Conservation (phyloP, 2,113 vertebrate species). For the Siphamia tubifer region DNA sequence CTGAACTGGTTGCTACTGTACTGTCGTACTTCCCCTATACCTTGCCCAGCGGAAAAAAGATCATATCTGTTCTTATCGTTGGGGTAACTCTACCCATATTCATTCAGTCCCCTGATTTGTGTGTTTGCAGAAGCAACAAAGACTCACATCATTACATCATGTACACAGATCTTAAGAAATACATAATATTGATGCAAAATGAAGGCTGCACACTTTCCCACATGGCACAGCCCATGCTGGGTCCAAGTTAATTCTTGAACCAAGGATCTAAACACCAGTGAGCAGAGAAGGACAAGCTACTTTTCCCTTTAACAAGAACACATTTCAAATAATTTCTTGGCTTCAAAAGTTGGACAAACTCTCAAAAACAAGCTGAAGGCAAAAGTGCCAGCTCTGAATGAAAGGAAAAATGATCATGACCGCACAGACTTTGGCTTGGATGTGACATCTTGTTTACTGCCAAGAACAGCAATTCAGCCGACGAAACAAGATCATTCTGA, state of each 20-base stretch:
- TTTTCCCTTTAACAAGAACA: constrained; percentile 11
- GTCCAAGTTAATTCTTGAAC: background rate
- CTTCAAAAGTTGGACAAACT: constrained; percentile 19
- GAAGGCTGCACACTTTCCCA: constrained; percentile 10
- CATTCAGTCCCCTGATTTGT: constrained; percentile 48
- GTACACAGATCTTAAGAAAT: constrained; percentile 16
- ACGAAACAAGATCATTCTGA: constrained; percentile 57
- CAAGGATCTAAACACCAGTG: background rate
- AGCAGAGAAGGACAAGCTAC: background rate
- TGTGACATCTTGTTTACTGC: constrained; percentile 47
- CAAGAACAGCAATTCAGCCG: constrained; percentile 60
- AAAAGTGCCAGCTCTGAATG: constrained; percentile 24
- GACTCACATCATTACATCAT: constrained; percentile 63
- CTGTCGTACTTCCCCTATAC: constrained; percentile 43
- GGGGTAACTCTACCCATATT: constrained; percentile 52
- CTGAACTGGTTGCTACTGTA: constrained; percentile 43
- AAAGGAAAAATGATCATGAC: constrained; percentile 39
- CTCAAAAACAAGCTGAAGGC: constrained; percentile 28
- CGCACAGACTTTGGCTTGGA: constrained; percentile 52
- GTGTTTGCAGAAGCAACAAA: constrained; percentile 46
- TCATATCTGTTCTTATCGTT: constrained; percentile 53
- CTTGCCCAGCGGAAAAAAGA: constrained; percentile 53
- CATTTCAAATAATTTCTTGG: constrained; percentile 17
- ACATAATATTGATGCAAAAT: background rate
- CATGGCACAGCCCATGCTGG: background rate